Percentiles rank a stretch among this genome's conserved stretches.
These are phyloP conservation scores for Cochlearius cochlearius DNA, from an alignment of 2,113 vertebrate genomes.

Conservation along the genomic window DNA sequence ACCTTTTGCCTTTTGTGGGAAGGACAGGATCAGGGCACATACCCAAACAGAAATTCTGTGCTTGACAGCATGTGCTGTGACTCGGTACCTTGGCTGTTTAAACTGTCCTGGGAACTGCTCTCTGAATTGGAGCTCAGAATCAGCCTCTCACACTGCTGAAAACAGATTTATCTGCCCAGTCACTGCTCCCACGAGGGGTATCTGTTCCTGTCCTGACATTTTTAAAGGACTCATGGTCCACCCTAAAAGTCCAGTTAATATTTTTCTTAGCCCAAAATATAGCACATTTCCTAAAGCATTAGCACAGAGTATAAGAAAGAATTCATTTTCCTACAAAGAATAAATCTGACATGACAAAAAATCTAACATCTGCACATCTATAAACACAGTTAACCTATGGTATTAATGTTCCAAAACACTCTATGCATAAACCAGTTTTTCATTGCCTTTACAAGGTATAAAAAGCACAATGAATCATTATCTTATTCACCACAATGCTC, in stretches of 20 bases:
- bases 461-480: background rate
- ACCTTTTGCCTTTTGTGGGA: background rate
- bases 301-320: background rate
- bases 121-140: background rate
- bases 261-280: background rate
- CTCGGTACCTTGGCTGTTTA: background rate
- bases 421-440: background rate
- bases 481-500: background rate
- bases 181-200: background rate
- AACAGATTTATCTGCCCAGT: background rate
- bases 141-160: background rate
- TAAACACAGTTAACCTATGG: background rate
- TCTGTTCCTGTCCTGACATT: background rate
- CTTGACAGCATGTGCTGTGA: background rate
- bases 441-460: background rate
- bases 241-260: background rate
- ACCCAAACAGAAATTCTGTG: background rate
- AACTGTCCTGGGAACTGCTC: background rate
- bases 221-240: background rate
- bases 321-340: background rate
- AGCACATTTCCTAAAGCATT: background rate
- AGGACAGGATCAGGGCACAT: background rate
- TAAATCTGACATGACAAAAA: background rate
- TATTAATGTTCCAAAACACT: background rate
- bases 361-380: background rate